These are phyloP conservation scores for Cataglyphis livida DNA, from an alignment of 2,888 invertebrate genomes.

Conservation along the genomic window DNA sequence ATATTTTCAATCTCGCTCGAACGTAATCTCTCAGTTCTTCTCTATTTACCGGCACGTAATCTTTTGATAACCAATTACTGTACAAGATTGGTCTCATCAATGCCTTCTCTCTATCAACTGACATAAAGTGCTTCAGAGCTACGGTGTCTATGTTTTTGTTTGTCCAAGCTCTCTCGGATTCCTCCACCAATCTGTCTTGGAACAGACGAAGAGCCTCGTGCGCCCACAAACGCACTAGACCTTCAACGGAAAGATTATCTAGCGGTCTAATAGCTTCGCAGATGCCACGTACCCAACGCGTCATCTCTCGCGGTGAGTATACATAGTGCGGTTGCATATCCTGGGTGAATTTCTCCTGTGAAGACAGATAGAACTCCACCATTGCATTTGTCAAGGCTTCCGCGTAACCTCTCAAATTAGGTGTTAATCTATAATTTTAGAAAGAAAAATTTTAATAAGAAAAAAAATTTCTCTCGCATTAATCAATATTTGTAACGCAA, in stretches of 20 bases:
- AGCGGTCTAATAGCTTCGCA: conserved; percentile 99
- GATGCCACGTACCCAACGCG: conserved; percentile 99
- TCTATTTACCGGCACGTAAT: conserved; percentile 98
- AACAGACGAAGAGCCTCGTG: conserved; percentile 99
- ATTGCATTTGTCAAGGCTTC: conserved; percentile 99
- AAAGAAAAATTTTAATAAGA: neutral
- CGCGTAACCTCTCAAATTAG: conserved; percentile 96
- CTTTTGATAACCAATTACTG: conserved; percentile 99
- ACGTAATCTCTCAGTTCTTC: conserved; percentile 98
- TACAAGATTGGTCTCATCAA: conserved; percentile 98
- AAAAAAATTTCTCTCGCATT: neutral
- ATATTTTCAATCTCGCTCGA: conserved; percentile 98
- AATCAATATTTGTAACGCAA: neutral
- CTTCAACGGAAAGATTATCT: conserved; percentile 96
- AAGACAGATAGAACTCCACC: conserved; percentile 99
- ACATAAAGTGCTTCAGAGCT: conserved; percentile 97
- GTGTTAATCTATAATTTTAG: conserved; percentile 89
- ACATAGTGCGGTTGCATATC: conserved; percentile 99
- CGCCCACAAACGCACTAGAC: conserved; percentile 99
- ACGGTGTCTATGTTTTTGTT: conserved; percentile 98
- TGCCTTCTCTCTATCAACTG: conserved; percentile 93
- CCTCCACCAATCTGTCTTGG: conserved; percentile 98
- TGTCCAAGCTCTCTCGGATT: conserved; percentile 98
- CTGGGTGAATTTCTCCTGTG: conserved; percentile 99
- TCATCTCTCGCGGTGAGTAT: conserved; percentile 99